phyloP scores from a whole-genome alignment of 2,888 invertebrate genomes.

The Dynastes tityus region DNA sequence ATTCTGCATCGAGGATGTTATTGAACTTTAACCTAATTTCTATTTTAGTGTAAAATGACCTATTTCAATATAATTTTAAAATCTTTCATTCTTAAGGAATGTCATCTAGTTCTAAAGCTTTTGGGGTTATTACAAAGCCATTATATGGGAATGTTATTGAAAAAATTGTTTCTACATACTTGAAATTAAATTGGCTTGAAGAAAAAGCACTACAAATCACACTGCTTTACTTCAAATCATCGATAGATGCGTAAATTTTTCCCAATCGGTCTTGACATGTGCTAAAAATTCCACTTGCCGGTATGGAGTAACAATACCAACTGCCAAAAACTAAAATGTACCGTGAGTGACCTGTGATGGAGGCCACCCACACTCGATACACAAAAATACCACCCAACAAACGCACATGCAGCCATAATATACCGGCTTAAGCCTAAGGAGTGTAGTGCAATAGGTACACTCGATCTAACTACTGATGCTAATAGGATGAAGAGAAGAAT shows the following conservation, averaged over 20 bases:
- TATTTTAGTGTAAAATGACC: not conserved
- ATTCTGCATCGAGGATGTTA: not conserved
- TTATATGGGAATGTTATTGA: too few species aligned
- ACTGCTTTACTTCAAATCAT: not conserved
- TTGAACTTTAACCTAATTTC: conserved; percentile 21
- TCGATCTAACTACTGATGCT: not conserved
- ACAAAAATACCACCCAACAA: conserved; percentile 34
- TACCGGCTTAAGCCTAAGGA: conserved; percentile 1
- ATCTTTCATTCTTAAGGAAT: not conserved
- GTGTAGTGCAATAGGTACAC: conserved; percentile 12
- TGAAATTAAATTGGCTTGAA: not conserved
- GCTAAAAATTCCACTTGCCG: conserved; percentile 25
- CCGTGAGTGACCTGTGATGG: not conserved
- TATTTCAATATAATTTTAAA: not conserved
- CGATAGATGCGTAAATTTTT: not conserved
- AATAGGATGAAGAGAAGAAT: conserved; percentile 10
- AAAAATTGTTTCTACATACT: not conserved
- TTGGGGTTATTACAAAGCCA: too few species aligned
- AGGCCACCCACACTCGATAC: conserved; percentile 44
- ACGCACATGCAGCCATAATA: conserved; percentile 33
- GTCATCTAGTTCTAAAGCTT: too few species aligned
- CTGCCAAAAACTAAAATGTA: conserved; percentile 41
- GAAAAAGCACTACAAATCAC: not conserved
- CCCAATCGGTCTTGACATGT: not conserved
- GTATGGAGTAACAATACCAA: conserved; percentile 28